Evolutionary conservation across 2,888 invertebrate species (phyloP).

Genomic region (Chelonus formosanus): DNA sequence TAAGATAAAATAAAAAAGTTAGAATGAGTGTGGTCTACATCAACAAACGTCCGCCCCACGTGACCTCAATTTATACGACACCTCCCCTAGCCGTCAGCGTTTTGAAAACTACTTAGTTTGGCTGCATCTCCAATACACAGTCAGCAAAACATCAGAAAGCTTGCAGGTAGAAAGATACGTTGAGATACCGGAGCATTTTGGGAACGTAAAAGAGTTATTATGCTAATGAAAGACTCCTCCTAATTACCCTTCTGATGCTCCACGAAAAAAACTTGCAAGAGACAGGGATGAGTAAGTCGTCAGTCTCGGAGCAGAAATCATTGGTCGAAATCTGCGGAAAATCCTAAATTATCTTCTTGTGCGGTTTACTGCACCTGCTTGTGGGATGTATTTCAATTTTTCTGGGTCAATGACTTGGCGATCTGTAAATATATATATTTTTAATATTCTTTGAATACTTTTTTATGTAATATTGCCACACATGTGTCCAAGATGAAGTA

Average conservation of each 20-base stretch:
- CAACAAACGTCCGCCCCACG: conserved; percentile 61
- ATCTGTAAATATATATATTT: too few relatives aligned
- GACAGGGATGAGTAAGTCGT: conserved; percentile 29
- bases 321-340: conserved; percentile 19
- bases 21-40: conserved; percentile 51
- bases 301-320: conserved; percentile 32
- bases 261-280: conserved; percentile 20
- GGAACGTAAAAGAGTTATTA: conserved; percentile 60
- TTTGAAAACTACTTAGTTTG: conserved; percentile 48
- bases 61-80: conserved; percentile 65
- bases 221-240: conserved; percentile 55
- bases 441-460: too few relatives aligned
- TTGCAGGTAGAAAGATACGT: conserved; percentile 9
- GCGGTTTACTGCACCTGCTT: conserved; percentile 25
- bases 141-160: conserved; percentile 1
- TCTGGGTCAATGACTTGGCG: too few relatives aligned
- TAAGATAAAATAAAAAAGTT: conserved; percentile 13
- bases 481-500: too few relatives aligned
- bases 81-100: conserved; percentile 62
- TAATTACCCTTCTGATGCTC: conserved; percentile 49
- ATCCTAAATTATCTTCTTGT: too few relatives aligned
- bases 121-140: conserved; percentile 20
- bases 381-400: too few relatives aligned
- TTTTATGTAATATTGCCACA: too few relatives aligned
- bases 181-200: conserved; percentile 31